Conservation (phyloP, 1,140 invertebrate species). For the Achroia grisella region DNA sequence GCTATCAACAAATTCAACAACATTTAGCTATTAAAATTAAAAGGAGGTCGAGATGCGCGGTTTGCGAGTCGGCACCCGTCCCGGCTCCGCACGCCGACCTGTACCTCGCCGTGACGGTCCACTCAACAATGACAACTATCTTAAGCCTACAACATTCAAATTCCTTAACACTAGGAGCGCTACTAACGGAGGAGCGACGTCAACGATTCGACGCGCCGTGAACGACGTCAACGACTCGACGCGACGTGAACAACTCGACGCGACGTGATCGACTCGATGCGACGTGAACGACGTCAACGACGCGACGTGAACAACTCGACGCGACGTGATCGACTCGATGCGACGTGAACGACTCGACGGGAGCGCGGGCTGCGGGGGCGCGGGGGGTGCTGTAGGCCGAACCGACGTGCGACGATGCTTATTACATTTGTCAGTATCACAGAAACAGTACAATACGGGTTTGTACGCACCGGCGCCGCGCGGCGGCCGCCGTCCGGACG, state of each 20-base stretch:
- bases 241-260: slow-evolving; percentile 10
- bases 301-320: slow-evolving; percentile 10
- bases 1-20: slow-evolving; percentile 70
- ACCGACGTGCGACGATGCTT: slow-evolving; percentile 1
- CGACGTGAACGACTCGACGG: neutral
- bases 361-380: slow-evolving; percentile 1
- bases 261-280: slow-evolving; percentile 3
- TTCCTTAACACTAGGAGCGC: slow-evolving; percentile 37
- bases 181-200: slow-evolving; percentile 11
- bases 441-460: slow-evolving; percentile 33
- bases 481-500: neutral
- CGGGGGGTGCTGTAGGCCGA: slow-evolving; percentile 2
- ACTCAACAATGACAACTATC: slow-evolving; percentile 49
- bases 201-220: neutral
- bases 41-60: slow-evolving; percentile 43
- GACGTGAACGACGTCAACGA: neutral
- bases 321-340: slow-evolving; percentile 4
- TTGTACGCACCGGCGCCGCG: slow-evolving; percentile 7
- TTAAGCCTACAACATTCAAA: slow-evolving; percentile 61
- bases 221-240: neutral
- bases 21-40: slow-evolving; percentile 70
- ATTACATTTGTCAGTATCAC: slow-evolving; percentile 41
- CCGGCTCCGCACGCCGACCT: slow-evolving; percentile 18
- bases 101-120: slow-evolving; percentile 15
- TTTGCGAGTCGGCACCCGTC: slow-evolving; percentile 12